Evolutionary conservation across 2,888 invertebrate genomes (phyloP).

Genomic region (Leptinotarsa haldemani): DNA sequence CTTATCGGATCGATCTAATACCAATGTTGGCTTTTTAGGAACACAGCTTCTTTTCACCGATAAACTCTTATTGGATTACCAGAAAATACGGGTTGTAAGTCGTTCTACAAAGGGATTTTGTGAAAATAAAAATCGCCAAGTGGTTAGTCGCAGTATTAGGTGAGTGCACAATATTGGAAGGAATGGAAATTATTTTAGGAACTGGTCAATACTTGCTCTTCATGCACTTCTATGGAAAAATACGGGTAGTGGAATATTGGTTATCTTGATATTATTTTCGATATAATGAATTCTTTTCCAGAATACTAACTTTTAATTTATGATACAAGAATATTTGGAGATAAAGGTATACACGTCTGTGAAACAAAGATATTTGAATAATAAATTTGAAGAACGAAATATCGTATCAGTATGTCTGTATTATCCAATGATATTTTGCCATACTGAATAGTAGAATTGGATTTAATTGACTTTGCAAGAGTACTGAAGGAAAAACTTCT

Average conservation of each 20-base stretch:
- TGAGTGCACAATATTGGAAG: slow-evolving; percentile 41
- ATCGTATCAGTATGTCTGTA: too few species aligned
- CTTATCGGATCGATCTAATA: slow-evolving; percentile 54
- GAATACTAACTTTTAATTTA: too few species aligned
- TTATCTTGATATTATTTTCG: background rate
- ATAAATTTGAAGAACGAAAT: too few species aligned
- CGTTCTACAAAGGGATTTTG: slow-evolving; percentile 55
- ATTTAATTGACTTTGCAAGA: too few species aligned
- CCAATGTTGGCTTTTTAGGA: slow-evolving; percentile 51
- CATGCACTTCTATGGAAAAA: background rate
- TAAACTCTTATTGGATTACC: slow-evolving; percentile 59
- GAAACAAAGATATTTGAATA: too few species aligned
- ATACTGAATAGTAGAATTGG: too few species aligned
- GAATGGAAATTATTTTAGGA: slow-evolving; percentile 5
- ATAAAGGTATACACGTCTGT: too few species aligned
- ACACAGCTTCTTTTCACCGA: slow-evolving; percentile 53
- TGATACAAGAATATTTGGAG: too few species aligned
- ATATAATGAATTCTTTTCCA: background rate
- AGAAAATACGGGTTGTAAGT: slow-evolving; percentile 56
- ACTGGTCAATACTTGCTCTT: background rate
- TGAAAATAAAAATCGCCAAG: slow-evolving; percentile 55
- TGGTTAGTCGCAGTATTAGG: slow-evolving; percentile 44
- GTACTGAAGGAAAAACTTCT: too few species aligned
- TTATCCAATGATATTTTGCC: too few species aligned
- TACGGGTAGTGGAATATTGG: background rate